Conservation (phyloP, 2,888 invertebrate genomes). For the Drosophila barbarae region DNA sequence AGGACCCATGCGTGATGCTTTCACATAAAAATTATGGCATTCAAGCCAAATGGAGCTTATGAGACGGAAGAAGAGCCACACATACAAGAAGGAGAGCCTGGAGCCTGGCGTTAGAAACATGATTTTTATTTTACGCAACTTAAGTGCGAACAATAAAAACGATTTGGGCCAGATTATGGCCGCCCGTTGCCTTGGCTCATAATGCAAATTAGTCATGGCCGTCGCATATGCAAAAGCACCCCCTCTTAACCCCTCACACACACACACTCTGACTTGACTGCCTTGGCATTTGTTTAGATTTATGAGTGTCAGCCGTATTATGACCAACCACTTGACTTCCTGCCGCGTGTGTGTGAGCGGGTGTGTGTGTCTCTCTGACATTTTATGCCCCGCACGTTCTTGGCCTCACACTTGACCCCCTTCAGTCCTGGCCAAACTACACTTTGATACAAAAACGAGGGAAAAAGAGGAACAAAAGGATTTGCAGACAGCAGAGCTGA, state of each 20-base stretch:
- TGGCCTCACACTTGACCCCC: slow-evolving; percentile 11
- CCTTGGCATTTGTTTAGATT: slow-evolving; percentile 70
- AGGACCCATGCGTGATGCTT: slow-evolving; percentile 69
- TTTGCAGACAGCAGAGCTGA: too few species aligned
- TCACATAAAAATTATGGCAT: slow-evolving; percentile 73
- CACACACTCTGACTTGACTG: slow-evolving; percentile 27
- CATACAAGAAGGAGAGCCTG: not conserved
- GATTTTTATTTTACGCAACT: slow-evolving; percentile 79
- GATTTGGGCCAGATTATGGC: slow-evolving; percentile 73
- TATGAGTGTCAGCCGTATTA: slow-evolving; percentile 72
- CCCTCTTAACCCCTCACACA: not conserved
- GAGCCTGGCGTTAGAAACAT: slow-evolving; percentile 73
- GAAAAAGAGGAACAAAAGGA: not conserved
- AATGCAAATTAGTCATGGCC: slow-evolving; percentile 76
- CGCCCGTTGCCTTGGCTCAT: slow-evolving; percentile 52
- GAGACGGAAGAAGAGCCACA: slow-evolving; percentile 26
- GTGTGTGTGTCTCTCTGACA: slow-evolving; percentile 48
- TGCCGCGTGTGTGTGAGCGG: slow-evolving; percentile 69
- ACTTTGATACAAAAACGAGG: not conserved
- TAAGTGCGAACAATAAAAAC: slow-evolving; percentile 78
- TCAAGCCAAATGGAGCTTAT: slow-evolving; percentile 73
- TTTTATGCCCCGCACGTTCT: slow-evolving; percentile 64
- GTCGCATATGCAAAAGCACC: slow-evolving; percentile 63
- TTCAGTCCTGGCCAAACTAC: not conserved
- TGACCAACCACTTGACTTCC: slow-evolving; percentile 75